Evolutionary conservation across 2,888 invertebrate species (phyloP).

Genomic region (Notodonta ziczac): DNA sequence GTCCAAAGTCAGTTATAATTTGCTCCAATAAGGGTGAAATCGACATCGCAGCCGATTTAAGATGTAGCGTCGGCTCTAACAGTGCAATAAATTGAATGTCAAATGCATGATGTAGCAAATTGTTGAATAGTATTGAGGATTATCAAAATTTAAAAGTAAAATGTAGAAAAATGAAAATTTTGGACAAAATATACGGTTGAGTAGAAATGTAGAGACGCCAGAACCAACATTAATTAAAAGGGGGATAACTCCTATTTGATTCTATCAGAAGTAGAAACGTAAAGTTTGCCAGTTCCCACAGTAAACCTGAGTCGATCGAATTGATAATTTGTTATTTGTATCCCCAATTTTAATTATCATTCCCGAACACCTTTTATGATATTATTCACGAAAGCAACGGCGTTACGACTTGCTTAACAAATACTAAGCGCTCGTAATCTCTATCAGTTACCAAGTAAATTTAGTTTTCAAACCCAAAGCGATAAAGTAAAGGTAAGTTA

Average conservation of each 20-base stretch:
- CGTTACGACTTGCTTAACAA: no score
- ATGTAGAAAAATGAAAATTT: background rate
- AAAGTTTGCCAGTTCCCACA: no score
- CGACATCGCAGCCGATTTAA: conserved; percentile 23
- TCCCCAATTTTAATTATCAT: no score
- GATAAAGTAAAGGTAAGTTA: conserved; percentile 46
- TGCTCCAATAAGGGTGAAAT: conserved; percentile 20
- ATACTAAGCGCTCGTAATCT: conserved; percentile 24
- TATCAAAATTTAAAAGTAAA: background rate
- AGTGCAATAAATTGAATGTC: conserved; percentile 38
- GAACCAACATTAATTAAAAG: no score
- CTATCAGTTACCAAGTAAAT: conserved; percentile 25
- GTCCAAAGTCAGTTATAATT: conserved; percentile 36
- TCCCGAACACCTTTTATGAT: no score
- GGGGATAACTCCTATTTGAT: no score
- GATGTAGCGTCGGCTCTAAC: conserved; percentile 22
- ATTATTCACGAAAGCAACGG: no score
- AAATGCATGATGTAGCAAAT: conserved; percentile 30
- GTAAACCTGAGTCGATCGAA: no score
- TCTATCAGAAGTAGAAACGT: no score
- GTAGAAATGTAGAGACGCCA: no score
- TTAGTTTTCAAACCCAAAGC: conserved; percentile 33
- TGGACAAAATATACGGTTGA: no score
- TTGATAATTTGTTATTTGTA: no score
- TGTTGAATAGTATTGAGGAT: conserved; percentile 3